Evolutionary conservation across 2,113 vertebrate species (phyloP), one percentile per base, ranked within the genome.

Genomic region (Anarhynchus alexandrinus): DNA sequence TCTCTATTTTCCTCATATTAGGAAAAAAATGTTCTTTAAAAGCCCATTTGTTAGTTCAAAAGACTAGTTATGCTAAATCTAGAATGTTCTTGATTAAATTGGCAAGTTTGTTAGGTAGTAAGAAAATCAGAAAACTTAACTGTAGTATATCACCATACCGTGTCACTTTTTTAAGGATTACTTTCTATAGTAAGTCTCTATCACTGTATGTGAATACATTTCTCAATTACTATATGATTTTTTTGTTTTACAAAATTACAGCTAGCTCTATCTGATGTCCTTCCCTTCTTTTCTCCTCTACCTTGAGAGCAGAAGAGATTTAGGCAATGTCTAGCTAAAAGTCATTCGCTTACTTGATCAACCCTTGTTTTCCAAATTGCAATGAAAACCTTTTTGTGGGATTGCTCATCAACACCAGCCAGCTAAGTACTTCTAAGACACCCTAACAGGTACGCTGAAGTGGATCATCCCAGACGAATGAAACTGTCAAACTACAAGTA

Each of bases 121-220:
- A 57, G 45, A 23, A 38, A 61, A 23, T 19, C 2, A 4, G 32
- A 62, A 52, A 57, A 62, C n/a, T 49, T 10, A 61, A 26, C 40
- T 6, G 45, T 21, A 32, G 55, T 17, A 0, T 23, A n/a, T 58
- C 14, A 15, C 43, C 25, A 3, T 4, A 67, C 55, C 36, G 16
- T 0, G 1, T 32, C n/a, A 3, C 27, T 42, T 49, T n/a, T 3
- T 27, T 2, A 11, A 67, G 32, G 21, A 55, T 2, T 43, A 27
- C 10, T 38, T 77, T 27, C 15, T 58, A 8, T 17, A 71, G 12
- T 7, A 49, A 23, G 12, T 34, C 69, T 43, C 62, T 32, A 3
- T 22, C 22, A 23, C 27, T 17, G n/a, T 19, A 42, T 0, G 0
- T 6, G 15, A 47, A 59, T 0, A 57, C 20, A 11, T 11, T 65